A percentile compares a stretch with the other conserved stretches of the same genome.
Evolutionary conservation across 2,113 vertebrate genomes (phyloP).

Genomic region (Albula goreensis): DNA sequence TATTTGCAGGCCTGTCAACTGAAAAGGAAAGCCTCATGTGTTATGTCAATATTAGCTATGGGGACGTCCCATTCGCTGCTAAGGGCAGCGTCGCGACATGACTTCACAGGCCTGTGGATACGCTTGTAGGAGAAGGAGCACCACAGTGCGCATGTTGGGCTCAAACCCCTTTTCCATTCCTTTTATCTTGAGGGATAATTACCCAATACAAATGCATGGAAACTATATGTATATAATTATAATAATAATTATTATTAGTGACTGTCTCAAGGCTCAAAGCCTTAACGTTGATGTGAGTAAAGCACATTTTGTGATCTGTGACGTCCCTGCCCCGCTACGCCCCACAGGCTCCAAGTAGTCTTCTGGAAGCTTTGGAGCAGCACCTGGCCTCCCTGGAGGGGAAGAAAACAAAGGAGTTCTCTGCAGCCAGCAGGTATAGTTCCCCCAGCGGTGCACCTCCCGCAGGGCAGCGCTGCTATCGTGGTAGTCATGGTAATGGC

Average conservation of each 20-base stretch:
- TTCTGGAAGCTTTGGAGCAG: constrained; percentile 90
- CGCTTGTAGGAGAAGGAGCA: constrained; percentile 29
- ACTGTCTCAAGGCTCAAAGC: neutral
- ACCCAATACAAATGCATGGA: constrained; percentile 23
- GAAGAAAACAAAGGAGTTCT: constrained; percentile 85
- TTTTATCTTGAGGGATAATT: constrained; percentile 10
- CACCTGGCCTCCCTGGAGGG: constrained; percentile 93
- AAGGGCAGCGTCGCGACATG: too few relatives aligned
- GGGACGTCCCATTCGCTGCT: neutral
- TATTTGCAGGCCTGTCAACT: constrained; percentile 46
- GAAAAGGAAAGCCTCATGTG: neutral
- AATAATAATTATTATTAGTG: neutral
- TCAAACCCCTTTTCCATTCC: constrained; percentile 48
- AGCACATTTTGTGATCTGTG: constrained; percentile 5
- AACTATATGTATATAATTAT: neutral
- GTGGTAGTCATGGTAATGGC: neutral
- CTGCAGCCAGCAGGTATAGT: constrained; percentile 80
- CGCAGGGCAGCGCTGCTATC: neutral
- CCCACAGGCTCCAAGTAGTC: constrained; percentile 83
- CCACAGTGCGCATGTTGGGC: constrained; percentile 51
- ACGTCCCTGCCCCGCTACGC: constrained; percentile 28
- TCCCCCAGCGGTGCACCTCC: neutral
- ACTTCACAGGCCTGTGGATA: constrained; percentile 32
- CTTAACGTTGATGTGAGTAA: neutral
- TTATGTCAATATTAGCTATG: neutral